Evolutionary conservation across 2,888 invertebrate genomes (phyloP), one percentile per base, ranked within the genome.

Genomic region (Mantis religiosa): DNA sequence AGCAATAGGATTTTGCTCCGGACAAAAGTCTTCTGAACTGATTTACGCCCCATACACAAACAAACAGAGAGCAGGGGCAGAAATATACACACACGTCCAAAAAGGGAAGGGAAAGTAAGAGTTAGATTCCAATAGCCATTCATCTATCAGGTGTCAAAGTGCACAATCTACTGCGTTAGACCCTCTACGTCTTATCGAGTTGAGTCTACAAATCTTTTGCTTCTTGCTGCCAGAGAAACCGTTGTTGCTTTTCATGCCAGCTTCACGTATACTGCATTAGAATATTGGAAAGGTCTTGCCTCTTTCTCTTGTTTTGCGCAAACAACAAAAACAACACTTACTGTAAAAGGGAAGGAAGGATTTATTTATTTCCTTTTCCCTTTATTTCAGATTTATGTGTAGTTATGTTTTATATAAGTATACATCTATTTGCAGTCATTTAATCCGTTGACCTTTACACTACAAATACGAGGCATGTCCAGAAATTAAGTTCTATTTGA

Each of bases 111-210:
- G 54, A 20, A 41, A 71, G 54, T 87, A 87, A 81, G 81, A 30
- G 34, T 82, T 82, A 25, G 87, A 89, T 83, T 87, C 89, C 89
- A 88, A 88, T 84, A 88, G 88, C 90, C 89, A 90, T 90, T 90
- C 89, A 90, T 90, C 90, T 90, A 87, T 88, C 87, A 81, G 87
- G 84, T 87, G 90, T 90, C 90, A 90, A 89, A 89, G 47, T 88
- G 83, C 88, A 90, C 89, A 90, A 89, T 89, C 90, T 86, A 87
- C 83, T 84, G 34, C 84, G 27, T 28, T n/a, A 83, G 25, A 54
- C 88, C 47, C 28, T 28, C 54, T 20, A 87, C 81, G 82, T 87
- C 87, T 87, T 87, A 82, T 82, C 82, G 34, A 87, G 87, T 87
- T 82, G 27, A 0, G 87, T 30, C 87, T 87, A 87, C 87, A 87